These are phyloP conservation scores for Diarsia brunnea DNA, from an alignment of 2,888 invertebrate genomes.

Conservation along the genomic window DNA sequence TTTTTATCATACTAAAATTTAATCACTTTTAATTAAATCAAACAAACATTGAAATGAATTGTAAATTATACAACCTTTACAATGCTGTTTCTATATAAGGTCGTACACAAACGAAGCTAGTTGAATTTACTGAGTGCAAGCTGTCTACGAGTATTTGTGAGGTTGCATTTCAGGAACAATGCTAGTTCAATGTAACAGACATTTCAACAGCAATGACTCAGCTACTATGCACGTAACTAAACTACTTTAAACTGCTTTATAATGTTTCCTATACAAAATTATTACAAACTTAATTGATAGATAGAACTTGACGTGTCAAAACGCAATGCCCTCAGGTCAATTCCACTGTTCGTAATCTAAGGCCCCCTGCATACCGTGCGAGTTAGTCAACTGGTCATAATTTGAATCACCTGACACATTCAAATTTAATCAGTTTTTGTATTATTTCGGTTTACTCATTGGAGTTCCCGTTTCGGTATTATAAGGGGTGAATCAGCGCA, in stretches of 20 bases:
- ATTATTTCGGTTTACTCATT: constrained; percentile 39
- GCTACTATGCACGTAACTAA: constrained; percentile 29
- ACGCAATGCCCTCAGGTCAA: constrained; percentile 62
- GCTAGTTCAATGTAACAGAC: constrained; percentile 32
- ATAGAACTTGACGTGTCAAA: constrained; percentile 64
- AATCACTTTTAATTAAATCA: background rate
- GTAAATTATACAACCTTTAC: background rate
- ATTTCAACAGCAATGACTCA: constrained; percentile 60
- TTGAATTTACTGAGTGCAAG: constrained; percentile 25
- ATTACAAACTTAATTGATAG: constrained; percentile 56
- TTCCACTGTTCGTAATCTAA: constrained; percentile 50
- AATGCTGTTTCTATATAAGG: background rate
- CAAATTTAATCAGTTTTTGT: constrained; percentile 41
- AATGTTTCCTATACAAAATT: constrained; percentile 52
- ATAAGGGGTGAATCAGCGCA: constrained; percentile 38
- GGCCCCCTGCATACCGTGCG: constrained; percentile 47
- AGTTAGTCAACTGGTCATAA: constrained; percentile 50
- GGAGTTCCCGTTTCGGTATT: constrained; percentile 48
- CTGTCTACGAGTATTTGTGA: constrained; percentile 21
- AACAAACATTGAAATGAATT: background rate
- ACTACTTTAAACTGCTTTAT: constrained; percentile 44
- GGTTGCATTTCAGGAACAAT: constrained; percentile 54
- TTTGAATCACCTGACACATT: constrained; percentile 46
- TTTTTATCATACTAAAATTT: background rate
- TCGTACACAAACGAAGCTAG: constrained; percentile 8